Percentiles rank a stretch among this genome's conserved stretches.
phyloP scores from a whole-genome alignment of 2,113 vertebrate species.

The Narcine bancroftii region DNA sequence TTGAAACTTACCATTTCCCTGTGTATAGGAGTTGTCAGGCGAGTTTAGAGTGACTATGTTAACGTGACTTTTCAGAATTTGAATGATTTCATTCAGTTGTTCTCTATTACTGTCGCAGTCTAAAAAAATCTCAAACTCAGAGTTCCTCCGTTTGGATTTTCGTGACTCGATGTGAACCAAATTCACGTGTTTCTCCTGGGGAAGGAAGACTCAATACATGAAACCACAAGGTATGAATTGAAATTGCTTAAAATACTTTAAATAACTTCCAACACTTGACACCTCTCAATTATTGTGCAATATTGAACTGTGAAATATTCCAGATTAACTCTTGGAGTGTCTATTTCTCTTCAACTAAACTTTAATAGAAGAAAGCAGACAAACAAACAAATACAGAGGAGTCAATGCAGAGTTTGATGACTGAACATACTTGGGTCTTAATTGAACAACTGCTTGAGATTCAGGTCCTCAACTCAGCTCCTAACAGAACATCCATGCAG shows the following conservation, averaged over 20 bases:
- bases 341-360: neutral
- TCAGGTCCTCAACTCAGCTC: neutral
- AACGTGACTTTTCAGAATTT: constrained; percentile 76
- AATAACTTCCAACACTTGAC: neutral
- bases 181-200: constrained; percentile 87
- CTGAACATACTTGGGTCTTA: neutral
- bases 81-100: constrained; percentile 83
- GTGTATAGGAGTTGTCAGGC: constrained; percentile 62
- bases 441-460: neutral
- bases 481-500: neutral
- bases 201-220: neutral
- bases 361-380: neutral
- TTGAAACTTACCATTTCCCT: constrained; percentile 61
- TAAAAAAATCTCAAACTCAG: constrained; percentile 92
- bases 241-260: neutral
- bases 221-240: neutral
- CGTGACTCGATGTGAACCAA: constrained; percentile 92
- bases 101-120: constrained; percentile 89
- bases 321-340: neutral
- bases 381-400: neutral
- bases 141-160: constrained; percentile 84
- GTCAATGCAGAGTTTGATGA: neutral
- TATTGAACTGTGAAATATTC: neutral
- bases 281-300: too few relatives aligned
- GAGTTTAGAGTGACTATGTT: constrained; percentile 72